Evolutionary conservation across 2,888 invertebrate species (phyloP).

Genomic region (Nipponacmea schrenckii): DNA sequence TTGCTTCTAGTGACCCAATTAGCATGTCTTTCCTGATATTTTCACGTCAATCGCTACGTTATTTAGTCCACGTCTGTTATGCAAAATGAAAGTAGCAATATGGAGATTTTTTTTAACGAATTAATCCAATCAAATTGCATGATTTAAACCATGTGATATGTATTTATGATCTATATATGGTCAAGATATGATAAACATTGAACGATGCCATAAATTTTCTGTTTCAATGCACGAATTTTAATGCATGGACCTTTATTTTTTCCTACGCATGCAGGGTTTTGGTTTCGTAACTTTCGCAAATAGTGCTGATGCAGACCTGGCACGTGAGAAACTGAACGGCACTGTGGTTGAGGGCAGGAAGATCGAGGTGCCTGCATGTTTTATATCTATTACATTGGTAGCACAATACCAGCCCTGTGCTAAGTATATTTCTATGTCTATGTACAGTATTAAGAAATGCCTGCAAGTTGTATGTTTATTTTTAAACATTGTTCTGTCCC

Average conservation of each 20-base stretch:
- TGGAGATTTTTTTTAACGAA: constrained; percentile 5
- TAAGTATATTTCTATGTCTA: constrained; percentile 52
- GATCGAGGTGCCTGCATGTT: constrained; percentile 87
- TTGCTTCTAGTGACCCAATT: constrained; percentile 5
- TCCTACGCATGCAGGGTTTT: constrained; percentile 97
- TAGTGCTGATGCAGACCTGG: constrained; percentile 99
- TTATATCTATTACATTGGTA: constrained; percentile 62
- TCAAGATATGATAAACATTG: constrained; percentile 21
- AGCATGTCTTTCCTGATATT: constrained; percentile 1
- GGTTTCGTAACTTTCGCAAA: constrained; percentile 99
- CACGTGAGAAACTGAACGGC: constrained; percentile 99
- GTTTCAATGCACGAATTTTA: constrained; percentile 63
- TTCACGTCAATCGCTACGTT: too few relatives aligned
- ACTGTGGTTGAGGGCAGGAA: constrained; percentile 99
- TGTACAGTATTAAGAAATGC: constrained; percentile 66
- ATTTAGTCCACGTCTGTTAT: too few relatives aligned
- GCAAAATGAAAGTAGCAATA: too few relatives aligned
- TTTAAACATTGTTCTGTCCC: constrained; percentile 19
- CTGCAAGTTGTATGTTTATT: constrained; percentile 38
- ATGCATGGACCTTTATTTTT: constrained; percentile 68
- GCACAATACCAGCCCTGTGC: constrained; percentile 56
- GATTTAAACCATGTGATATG: constrained; percentile 14
- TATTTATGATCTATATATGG: constrained; percentile 21
- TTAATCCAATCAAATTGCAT: not conserved
- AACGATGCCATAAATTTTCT: constrained; percentile 42